These are phyloP conservation scores for fruit fly (Drosophila melanogaster) DNA, from an alignment of 1,140 invertebrate genomes.

Conservation along the genomic window Release_6_plus_ISO1_MT NC_004354.4:14439001-14439500, in stretches of 20 bases:
- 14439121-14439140: no score
- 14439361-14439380: not conserved
- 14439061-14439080: no score
- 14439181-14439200: no score
- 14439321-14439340: slow-evolving; percentile 25
- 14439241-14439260: not conserved
- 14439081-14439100: no score
- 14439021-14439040: not conserved
- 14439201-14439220: no score
- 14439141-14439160: no score
- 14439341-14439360: not conserved
- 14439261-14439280: slow-evolving; percentile 37
- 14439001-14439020: no score
- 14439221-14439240: no score
- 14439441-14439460: slow-evolving; percentile 54
- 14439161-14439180: no score
- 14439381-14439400: not conserved
- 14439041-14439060: no score
- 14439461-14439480: slow-evolving; percentile 51
- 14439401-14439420: slow-evolving; percentile 11
- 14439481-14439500: slow-evolving; percentile 24
- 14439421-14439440: slow-evolving; percentile 50
- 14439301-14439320: slow-evolving; percentile 18
- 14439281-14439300: slow-evolving; percentile 22
- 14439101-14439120: no score